Evolutionary conservation across 2,888 invertebrate genomes (phyloP), one percentile per base, ranked within the genome.

Genomic region (Rotaria magnacalcarata): DNA sequence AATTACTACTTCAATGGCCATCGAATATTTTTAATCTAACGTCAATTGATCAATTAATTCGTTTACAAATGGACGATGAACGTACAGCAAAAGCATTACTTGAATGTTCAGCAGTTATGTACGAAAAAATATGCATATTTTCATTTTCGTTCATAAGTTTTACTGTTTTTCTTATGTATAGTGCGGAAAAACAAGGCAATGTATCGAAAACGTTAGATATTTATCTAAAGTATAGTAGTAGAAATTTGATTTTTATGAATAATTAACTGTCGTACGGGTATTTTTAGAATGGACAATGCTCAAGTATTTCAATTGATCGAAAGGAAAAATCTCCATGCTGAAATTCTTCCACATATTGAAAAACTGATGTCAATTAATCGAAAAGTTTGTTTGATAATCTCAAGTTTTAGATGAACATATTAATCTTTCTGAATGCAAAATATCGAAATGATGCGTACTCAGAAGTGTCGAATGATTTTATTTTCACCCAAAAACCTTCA

Each of bases 1-100:
- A 94, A 89, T 91, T 96, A 87, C 94, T 97, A 0, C 94, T 95
- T 90, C 95, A 95, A 89, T 97, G 96, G 97, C 94, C 95, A 0
- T 92, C 93, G 27, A 88, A 90, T 74, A 91, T 97, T 54, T 91
- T 91, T 88, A 89, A 90, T 87, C 89, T 86, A 34, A 84, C 47
- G 14, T 58, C 54, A 34, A 85, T 86, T 11, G 80, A 80, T 47
- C 43, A 47, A 47, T 47, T 11, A 47, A 80, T 47, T 47, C 47
- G 21, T 47, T 24, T 80, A 43, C 43, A 80, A n/a, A n/a, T 21
- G 47, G n/a, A 43, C n/a, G 47, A 21, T 80, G 47, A 47, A 47
- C 3, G 6, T 24, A 47, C 80, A 47, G 11, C n/a, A 7, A 94
- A 97, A 85, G 54, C 24, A 43, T 84, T 86, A 85, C 41, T 75